phyloP scores from a whole-genome alignment of 2,888 invertebrate genomes.

The Amphiduros pacificus region DNA sequence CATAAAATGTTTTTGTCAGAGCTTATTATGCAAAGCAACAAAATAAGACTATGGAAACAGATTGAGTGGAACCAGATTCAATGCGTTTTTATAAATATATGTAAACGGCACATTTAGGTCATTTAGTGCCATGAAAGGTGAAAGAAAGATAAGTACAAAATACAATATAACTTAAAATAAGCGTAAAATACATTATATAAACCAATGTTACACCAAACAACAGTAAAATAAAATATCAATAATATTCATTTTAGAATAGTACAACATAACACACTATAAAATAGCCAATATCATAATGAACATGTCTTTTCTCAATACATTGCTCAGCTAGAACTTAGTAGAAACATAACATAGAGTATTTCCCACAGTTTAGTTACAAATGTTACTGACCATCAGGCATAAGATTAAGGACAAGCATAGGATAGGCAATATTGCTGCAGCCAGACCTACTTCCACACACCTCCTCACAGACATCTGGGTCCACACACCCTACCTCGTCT shows the following conservation, averaged over 20 bases:
- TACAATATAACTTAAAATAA: too few species aligned
- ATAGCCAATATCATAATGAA: too few species aligned
- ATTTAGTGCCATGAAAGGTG: not conserved
- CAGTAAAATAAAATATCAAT: too few species aligned
- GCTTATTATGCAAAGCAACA: too few species aligned
- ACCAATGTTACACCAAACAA: too few species aligned
- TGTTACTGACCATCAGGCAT: constrained; percentile 37
- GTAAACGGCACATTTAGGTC: not conserved
- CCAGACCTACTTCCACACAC: constrained; percentile 42
- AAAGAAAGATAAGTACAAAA: not conserved
- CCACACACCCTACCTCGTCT: constrained; percentile 55
- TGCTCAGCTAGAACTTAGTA: too few species aligned
- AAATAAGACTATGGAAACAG: not conserved
- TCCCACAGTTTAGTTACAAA: too few species aligned
- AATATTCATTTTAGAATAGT: too few species aligned
- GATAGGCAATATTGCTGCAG: constrained; percentile 48
- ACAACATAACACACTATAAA: too few species aligned
- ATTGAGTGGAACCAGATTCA: not conserved
- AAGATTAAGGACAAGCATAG: constrained; percentile 46
- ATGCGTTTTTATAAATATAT: not conserved
- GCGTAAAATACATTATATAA: too few species aligned
- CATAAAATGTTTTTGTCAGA: too few species aligned
- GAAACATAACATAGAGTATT: not conserved
- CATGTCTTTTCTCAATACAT: too few species aligned
- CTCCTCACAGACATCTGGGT: constrained; percentile 39